phyloP scores from a whole-genome alignment of 1,140 invertebrate genomes.

The Eufriesea mexicana region DNA sequence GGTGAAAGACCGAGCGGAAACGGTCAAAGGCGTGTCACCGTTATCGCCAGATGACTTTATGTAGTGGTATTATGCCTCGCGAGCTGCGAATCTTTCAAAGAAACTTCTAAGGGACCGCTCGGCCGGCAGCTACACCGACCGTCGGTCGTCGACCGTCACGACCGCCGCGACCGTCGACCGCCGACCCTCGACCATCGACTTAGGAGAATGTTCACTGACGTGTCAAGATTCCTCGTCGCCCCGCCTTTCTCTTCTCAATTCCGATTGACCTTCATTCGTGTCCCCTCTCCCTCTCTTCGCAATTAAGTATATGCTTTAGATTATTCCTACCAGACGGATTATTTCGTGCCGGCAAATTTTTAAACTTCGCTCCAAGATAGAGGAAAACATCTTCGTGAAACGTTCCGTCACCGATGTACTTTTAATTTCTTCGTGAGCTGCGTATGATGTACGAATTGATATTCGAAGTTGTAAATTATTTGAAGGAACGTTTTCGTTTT shows the following conservation, averaged over 20 bases:
- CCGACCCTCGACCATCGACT: constrained; percentile 43
- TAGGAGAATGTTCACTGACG: constrained; percentile 48
- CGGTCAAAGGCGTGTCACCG: constrained; percentile 69
- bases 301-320: constrained; percentile 6
- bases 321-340: constrained; percentile 1
- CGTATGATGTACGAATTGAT: too few relatives aligned
- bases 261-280: constrained; percentile 41
- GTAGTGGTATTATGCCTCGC: constrained; percentile 63
- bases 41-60: constrained; percentile 70
- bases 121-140: constrained; percentile 49
- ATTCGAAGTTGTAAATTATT: neutral
- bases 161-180: constrained; percentile 37
- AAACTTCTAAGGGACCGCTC: constrained; percentile 70
- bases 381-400: neutral
- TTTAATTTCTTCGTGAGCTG: too few relatives aligned
- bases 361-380: neutral
- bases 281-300: neutral
- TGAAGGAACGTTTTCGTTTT: neutral
- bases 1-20: constrained; percentile 65
- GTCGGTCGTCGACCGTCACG: constrained; percentile 48
- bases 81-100: constrained; percentile 71
- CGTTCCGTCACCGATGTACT: too few relatives aligned
- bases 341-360: neutral
- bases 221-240: constrained; percentile 60
- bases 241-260: constrained; percentile 53